phyloP scores from a whole-genome alignment of 2,888 invertebrate species.

The Reticulitermes lucifugus region DNA sequence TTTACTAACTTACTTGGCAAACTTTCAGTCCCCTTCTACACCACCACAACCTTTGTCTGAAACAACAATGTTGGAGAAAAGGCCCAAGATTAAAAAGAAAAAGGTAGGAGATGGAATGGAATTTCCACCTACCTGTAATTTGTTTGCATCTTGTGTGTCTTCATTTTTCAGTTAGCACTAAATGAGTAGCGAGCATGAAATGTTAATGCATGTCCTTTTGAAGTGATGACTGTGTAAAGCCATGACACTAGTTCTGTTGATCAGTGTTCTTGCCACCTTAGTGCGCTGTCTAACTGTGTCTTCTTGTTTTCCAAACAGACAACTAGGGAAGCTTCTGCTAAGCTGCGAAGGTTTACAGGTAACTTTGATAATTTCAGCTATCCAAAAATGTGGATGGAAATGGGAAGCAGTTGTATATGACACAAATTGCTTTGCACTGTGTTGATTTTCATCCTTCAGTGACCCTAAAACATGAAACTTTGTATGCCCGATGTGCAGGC shows the following conservation, averaged over 20 bases:
- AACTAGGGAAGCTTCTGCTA: slow-evolving; percentile 62
- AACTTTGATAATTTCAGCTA: slow-evolving; percentile 50
- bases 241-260: slow-evolving; percentile 1
- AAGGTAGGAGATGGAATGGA: slow-evolving; percentile 48
- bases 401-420: slow-evolving; percentile 20
- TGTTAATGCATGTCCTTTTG: slow-evolving; percentile 31
- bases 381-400: background rate
- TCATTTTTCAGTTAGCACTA: slow-evolving; percentile 9
- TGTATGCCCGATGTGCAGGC: too few species aligned
- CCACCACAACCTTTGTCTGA: slow-evolving; percentile 52
- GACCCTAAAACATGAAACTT: too few species aligned
- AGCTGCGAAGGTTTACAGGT: slow-evolving; percentile 64
- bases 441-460: too few species aligned
- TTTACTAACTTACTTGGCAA: slow-evolving; percentile 45
- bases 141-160: slow-evolving; percentile 3
- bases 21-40: slow-evolving; percentile 53
- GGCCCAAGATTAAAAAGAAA: slow-evolving; percentile 53
- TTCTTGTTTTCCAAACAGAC: slow-evolving; percentile 61
- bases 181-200: slow-evolving; percentile 5
- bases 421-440: background rate
- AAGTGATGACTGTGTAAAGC: background rate
- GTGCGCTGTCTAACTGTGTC: slow-evolving; percentile 42
- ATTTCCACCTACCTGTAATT: slow-evolving; percentile 7
- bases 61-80: slow-evolving; percentile 47
- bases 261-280: background rate